Conservation (phyloP, 2,888 invertebrate species). For the Cantharis flavilabris region DNA sequence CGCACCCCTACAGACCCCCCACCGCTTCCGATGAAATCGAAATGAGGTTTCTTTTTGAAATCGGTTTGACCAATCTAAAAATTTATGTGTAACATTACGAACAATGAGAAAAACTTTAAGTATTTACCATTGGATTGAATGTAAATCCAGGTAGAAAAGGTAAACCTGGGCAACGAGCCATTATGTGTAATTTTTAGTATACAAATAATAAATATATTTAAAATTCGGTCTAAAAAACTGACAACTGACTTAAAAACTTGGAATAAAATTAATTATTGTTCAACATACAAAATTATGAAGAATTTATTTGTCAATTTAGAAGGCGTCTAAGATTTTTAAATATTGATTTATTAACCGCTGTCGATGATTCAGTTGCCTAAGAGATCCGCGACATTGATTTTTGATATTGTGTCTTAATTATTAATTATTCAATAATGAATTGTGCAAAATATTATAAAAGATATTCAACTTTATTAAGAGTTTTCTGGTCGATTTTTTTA, state of each 20-base stretch:
- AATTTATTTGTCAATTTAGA: background rate
- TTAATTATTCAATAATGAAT: too few relatives aligned
- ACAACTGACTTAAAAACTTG: background rate
- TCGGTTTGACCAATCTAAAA: constrained; percentile 66
- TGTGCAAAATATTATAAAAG: too few relatives aligned
- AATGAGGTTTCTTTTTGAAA: constrained; percentile 59
- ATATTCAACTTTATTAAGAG: too few relatives aligned
- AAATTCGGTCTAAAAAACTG: constrained; percentile 1
- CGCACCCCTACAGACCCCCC: constrained; percentile 51
- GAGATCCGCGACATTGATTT: background rate
- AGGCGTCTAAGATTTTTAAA: background rate
- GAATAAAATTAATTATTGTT: background rate
- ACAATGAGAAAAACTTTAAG: background rate
- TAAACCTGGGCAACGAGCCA: constrained; percentile 64
- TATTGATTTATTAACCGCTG: background rate
- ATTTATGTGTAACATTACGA: background rate
- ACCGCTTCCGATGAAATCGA: constrained; percentile 62
- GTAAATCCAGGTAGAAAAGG: constrained; percentile 77
- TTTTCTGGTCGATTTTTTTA: too few relatives aligned
- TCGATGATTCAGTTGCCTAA: background rate
- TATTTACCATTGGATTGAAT: constrained; percentile 68
- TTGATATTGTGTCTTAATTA: background rate
- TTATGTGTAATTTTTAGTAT: constrained; percentile 37
- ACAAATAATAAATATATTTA: background rate
- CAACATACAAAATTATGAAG: background rate